Evolutionary conservation across 2,113 vertebrate species (phyloP).

Genomic region (Atlantisia rogersi): DNA sequence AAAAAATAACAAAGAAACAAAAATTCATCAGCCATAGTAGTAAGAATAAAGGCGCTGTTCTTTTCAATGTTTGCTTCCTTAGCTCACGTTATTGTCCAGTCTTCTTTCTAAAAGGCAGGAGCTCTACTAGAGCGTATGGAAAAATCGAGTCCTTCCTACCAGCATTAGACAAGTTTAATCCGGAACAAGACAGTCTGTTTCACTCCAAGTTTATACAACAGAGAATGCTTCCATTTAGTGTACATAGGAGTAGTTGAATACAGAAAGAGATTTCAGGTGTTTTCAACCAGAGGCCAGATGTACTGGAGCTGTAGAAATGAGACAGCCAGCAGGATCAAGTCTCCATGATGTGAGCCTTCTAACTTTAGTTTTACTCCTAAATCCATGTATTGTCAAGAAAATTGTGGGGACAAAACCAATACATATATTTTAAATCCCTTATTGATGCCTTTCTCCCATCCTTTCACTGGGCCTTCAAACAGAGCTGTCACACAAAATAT

Average conservation of each 20-base stretch:
- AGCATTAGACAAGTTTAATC: constrained; percentile 59
- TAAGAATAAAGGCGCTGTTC: constrained; percentile 70
- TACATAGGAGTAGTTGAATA: constrained; percentile 53
- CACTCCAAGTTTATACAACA: constrained; percentile 62
- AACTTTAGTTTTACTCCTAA: constrained; percentile 53
- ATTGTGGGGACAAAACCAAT: constrained; percentile 27
- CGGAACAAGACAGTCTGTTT: constrained; percentile 48
- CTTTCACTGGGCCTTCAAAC: constrained; percentile 72
- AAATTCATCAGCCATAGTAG: constrained; percentile 58
- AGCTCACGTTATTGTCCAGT: constrained; percentile 58
- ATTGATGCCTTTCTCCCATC: constrained; percentile 68
- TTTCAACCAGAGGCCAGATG: constrained; percentile 64
- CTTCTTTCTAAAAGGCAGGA: constrained; percentile 68
- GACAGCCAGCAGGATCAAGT: constrained; percentile 55
- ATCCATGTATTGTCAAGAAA: constrained; percentile 56
- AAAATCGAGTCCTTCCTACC: constrained; percentile 74
- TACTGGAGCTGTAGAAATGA: constrained; percentile 56
- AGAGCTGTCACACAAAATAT: constrained; percentile 71
- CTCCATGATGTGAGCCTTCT: constrained; percentile 21
- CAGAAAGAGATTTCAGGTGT: constrained; percentile 64
- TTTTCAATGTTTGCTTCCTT: constrained; percentile 61
- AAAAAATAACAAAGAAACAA: constrained; percentile 74
- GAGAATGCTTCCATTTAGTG: constrained; percentile 49
- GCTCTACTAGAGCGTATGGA: constrained; percentile 37
- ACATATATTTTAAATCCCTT: constrained; percentile 52